Conservation (phyloP, 1,140 invertebrate species). For the Drosophila carrolli region DNA sequence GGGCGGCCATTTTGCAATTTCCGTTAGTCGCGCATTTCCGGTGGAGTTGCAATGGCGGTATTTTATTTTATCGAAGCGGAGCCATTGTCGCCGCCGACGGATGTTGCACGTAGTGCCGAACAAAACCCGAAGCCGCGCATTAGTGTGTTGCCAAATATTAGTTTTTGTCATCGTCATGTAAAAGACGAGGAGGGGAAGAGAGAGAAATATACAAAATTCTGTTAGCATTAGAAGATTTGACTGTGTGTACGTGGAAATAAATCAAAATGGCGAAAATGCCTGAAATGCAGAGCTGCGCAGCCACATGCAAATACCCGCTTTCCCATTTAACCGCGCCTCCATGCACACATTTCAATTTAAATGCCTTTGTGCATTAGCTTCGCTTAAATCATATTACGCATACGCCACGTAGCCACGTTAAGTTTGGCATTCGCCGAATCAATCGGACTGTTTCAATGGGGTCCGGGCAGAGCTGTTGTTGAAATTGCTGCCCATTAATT, state of each 20-base stretch:
- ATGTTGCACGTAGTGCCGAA: constrained; percentile 65
- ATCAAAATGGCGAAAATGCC: constrained; percentile 77
- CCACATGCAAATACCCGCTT: constrained; percentile 19
- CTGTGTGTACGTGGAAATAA: constrained; percentile 56
- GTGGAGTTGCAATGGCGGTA: constrained; percentile 30
- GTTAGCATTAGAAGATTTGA: constrained; percentile 62
- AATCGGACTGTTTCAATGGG: constrained; percentile 25
- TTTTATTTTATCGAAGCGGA: constrained; percentile 22
- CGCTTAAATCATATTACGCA: constrained; percentile 79
- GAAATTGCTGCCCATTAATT: constrained; percentile 74
- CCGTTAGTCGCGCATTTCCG: constrained; percentile 79
- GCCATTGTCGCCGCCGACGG: constrained; percentile 55
- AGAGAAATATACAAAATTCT: constrained; percentile 58
- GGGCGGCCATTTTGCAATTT: constrained; percentile 77
- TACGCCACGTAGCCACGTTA: constrained; percentile 58
- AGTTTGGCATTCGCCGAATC: constrained; percentile 44
- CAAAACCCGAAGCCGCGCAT: constrained; percentile 44
- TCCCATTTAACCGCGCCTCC: not conserved
- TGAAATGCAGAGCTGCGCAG: constrained; percentile 52
- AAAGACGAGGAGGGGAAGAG: constrained; percentile 7
- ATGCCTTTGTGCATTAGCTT: constrained; percentile 79
- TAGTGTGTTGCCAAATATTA: constrained; percentile 75
- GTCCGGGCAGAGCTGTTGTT: constrained; percentile 22
- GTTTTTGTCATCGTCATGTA: constrained; percentile 70
- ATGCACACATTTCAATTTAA: constrained; percentile 72